Percentiles rank a stretch among this genome's conserved stretches.
Conservation (phyloP, 1,140 invertebrate genomes). For the Drosophila ananassae region DNA sequence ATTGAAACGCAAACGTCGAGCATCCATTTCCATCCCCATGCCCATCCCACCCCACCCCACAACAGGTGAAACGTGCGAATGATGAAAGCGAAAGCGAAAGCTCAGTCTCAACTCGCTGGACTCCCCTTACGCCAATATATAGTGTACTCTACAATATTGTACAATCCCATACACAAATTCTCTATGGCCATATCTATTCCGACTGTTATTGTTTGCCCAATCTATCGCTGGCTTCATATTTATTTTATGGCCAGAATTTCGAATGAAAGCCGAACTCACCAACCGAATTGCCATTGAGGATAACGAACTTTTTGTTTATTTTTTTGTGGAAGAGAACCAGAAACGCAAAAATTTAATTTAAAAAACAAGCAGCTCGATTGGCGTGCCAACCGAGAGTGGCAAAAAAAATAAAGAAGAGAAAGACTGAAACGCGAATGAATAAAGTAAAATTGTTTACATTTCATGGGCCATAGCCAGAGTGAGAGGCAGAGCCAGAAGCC, state of each 20-base stretch:
- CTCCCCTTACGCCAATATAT: slow-evolving; percentile 6
- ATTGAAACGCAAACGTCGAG: slow-evolving; percentile 68
- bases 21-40: slow-evolving; percentile 12
- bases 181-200: slow-evolving; percentile 38
- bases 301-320: slow-evolving; percentile 60
- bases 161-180: slow-evolving; percentile 3
- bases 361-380: slow-evolving; percentile 70
- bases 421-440: slow-evolving; percentile 15
- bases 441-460: slow-evolving; percentile 50
- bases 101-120: slow-evolving; percentile 1
- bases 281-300: slow-evolving; percentile 22
- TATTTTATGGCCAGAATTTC: slow-evolving; percentile 66
- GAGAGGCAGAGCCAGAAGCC: slow-evolving; percentile 10
- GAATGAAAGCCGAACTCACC: slow-evolving; percentile 37
- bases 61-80: slow-evolving; percentile 56
- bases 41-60: slow-evolving; percentile 2
- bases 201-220: slow-evolving; percentile 48
- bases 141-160: neutral
- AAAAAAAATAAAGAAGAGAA: slow-evolving; percentile 18
- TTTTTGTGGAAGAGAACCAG: slow-evolving; percentile 5
- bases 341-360: slow-evolving; percentile 63
- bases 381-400: slow-evolving; percentile 34
- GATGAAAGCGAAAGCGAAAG: slow-evolving; percentile 48
- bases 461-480: slow-evolving; percentile 23
- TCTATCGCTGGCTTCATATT: slow-evolving; percentile 62